Evolutionary conservation across 2,797 vertebrate species (phyloP), one percentile per base, ranked within the genome.

Genomic region (Furcifer pardalis): DNA sequence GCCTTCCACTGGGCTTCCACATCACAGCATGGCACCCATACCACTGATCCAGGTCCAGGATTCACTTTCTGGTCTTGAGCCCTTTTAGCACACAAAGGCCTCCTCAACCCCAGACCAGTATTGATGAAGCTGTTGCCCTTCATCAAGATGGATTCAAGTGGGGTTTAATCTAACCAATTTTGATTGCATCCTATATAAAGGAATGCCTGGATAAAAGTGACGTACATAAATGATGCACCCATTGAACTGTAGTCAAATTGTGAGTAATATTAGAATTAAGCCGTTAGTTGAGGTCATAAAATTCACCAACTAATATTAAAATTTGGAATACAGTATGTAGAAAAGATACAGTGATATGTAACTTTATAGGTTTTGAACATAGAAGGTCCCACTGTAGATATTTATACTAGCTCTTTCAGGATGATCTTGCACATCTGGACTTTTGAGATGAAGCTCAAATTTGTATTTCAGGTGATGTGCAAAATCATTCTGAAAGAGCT

Each of bases 181-280:
- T 62, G n/a, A 3, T 7, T 35, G 2, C 9, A 32, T 40, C 21
- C 62, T 21, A 49, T 23, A 17, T 44, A 75, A 1, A 56, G 59
- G 74, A 68, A 21, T 10, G 6, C 19, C 8, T 76, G 68, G 46
- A 46, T 8, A 79, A 73, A 65, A 7, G 56, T 63, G 62, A n/a
- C 25, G 59, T 65, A 65, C n/a, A 93, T 83, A 62, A 73, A 84
- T 84, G 46, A 32, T 49, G 56, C 8, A 49, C 21, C 35, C n/a
- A 25, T 52, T 25, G 35, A 40, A 25, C 21, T 62, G 32, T 62
- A 62, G 49, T 19, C 46, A 83, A 68, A 25, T 27, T 42, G 17
- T 52, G 52, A 27, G 2, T 65, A 63, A 30, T 35, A 49, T 63
- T 73, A 72, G 27, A 59, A 32, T 80, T 63, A 56, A 65, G 19